Evolutionary conservation across 2,797 vertebrate genomes (phyloP), one percentile per base, ranked within the genome.

Genomic region (Mallotus villosus): DNA sequence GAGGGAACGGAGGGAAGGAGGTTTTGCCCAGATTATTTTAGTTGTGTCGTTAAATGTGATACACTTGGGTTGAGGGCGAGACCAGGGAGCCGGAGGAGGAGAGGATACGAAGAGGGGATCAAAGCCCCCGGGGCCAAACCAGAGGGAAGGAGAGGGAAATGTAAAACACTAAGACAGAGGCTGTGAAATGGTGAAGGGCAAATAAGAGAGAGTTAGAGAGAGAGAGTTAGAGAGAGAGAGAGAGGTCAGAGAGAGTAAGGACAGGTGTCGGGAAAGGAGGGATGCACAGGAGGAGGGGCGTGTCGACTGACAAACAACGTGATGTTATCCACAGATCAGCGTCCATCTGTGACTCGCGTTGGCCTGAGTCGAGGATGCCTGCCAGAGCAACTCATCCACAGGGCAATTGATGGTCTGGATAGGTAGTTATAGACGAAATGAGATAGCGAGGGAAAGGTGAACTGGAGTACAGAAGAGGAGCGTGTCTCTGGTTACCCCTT

Each of bases 21-120:
- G 55, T 57, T 55, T 32, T 27, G 46, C 17, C 14, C 21, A 73
- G 79, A 89, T 89, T 81, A 85, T 89, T 92, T 91, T 90, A 79
- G 86, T 84, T 81, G 59, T 62, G 74, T 88, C 73, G 76, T 86
- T 85, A 90, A 92, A 92, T 83, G 73, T 77, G 90, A 92, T 90
- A 86, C 78, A 68, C 64, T 73, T 60, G 62, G 72, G 80, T 75
- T 70, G 29, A 77, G 58, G 22, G n/a, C 27, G 71, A 84, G 82
- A 78, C 81, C 84, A 72, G 74, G 22, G 46, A 32, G 24, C 53
- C 12, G 27, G 21, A 21, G 41, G 27, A 27, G 27, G 27, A 27
- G 27, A 27, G 27, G 27, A 27, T 27, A 27, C 3, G 27, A 25
- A 14, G 14, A 16, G 46, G 6, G 49, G 55, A 61, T 22, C 16